Conservation (phyloP, 1,140 invertebrate genomes). For the Drosophila lowei region DNA sequence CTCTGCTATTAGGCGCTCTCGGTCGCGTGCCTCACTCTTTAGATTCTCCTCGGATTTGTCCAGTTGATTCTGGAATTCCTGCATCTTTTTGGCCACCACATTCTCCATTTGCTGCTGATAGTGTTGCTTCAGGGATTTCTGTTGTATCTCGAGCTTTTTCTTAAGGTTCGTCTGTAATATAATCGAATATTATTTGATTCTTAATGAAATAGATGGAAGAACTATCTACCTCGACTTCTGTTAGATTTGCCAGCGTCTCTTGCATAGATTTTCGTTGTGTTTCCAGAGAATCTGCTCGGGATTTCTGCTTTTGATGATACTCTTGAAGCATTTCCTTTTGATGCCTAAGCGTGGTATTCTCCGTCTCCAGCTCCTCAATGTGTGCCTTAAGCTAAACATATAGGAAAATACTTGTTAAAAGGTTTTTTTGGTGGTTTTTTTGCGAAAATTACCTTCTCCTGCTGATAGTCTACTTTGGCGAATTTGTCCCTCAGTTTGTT, state of each 20-base stretch:
- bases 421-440: not conserved
- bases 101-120: constrained; percentile 92
- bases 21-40: constrained; percentile 86
- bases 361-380: constrained; percentile 69
- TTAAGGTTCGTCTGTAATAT: constrained; percentile 68
- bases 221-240: constrained; percentile 67
- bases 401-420: not conserved
- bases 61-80: constrained; percentile 90
- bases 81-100: constrained; percentile 89
- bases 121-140: constrained; percentile 87
- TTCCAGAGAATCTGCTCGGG: constrained; percentile 66
- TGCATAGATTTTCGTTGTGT: constrained; percentile 68
- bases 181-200: not conserved
- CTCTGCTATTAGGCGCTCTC: constrained; percentile 87
- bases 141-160: constrained; percentile 86
- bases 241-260: constrained; percentile 66
- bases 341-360: constrained; percentile 55
- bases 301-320: constrained; percentile 76
- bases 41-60: constrained; percentile 87
- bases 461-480: constrained; percentile 71
- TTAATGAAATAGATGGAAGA: not conserved
- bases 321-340: constrained; percentile 80
- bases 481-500: constrained; percentile 73
- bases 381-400: constrained; percentile 49
- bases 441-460: constrained; percentile 56